Percentiles rank a stretch among this genome's conserved stretches.
These are phyloP conservation scores for Drosophila acutilabella DNA, from an alignment of 2,888 invertebrate genomes.

Conservation along the genomic window DNA sequence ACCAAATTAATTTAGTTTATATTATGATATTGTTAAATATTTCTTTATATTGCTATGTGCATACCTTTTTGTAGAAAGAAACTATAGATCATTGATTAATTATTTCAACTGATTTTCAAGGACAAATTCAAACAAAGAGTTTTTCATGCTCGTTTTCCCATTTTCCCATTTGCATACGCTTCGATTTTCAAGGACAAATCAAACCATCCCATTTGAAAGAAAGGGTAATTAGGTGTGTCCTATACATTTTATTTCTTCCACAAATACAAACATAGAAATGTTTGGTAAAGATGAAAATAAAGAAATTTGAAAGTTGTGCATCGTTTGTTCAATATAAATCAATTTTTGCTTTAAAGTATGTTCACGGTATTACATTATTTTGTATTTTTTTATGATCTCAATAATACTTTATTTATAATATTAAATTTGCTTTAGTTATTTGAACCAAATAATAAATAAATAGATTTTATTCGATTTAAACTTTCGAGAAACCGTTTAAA, in stretches of 20 bases:
- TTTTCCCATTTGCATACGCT: constrained; percentile 48
- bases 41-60: neutral
- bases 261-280: neutral
- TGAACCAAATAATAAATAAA: neutral
- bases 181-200: constrained; percentile 35
- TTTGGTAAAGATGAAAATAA: neutral
- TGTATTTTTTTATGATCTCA: neutral
- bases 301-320: too few relatives aligned
- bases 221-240: constrained; percentile 27
- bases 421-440: neutral
- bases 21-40: neutral
- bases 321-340: neutral
- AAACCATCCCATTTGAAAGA: constrained; percentile 13
- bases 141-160: constrained; percentile 34
- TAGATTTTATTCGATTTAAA: neutral
- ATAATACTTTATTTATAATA: neutral
- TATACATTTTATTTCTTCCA: neutral
- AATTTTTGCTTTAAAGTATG: too few relatives aligned
- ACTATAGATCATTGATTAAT: constrained; percentile 7
- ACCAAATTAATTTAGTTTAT: neutral
- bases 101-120: constrained; percentile 5
- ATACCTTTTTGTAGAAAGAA: neutral
- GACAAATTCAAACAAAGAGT: constrained; percentile 21
- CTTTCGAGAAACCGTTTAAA: neutral
- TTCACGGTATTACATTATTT: neutral